A percentile compares a stretch with the other conserved stretches of the same genome.
Conservation (phyloP, 2,797 vertebrate species). For the Hypotaenidia philippensis region DNA sequence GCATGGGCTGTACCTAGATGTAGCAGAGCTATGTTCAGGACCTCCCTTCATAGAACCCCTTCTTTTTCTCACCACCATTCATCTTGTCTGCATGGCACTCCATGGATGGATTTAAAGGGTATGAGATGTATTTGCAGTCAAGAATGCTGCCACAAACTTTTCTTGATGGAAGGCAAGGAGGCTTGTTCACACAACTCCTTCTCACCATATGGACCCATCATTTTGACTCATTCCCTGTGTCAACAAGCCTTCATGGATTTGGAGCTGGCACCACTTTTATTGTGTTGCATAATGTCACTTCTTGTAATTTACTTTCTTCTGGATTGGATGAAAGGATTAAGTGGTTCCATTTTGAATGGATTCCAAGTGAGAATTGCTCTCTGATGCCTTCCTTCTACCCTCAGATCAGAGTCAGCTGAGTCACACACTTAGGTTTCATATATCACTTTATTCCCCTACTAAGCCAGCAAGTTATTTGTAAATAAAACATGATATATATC, state of each 20-base stretch:
- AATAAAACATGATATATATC: background rate
- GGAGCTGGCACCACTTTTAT: conserved; percentile 37
- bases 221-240: conserved; percentile 56
- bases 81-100: background rate
- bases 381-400: background rate
- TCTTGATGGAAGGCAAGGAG: background rate
- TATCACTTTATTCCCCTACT: background rate
- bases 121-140: background rate
- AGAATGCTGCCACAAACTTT: background rate
- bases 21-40: background rate
- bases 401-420: background rate
- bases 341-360: background rate
- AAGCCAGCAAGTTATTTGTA: background rate
- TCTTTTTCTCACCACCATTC: background rate
- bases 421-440: background rate
- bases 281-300: conserved; percentile 11
- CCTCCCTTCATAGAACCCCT: background rate
- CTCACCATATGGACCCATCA: conserved; percentile 32
- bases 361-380: conserved; percentile 3
- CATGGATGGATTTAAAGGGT: background rate
- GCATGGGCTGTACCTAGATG: background rate
- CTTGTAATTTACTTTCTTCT: conserved; percentile 32
- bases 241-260: conserved; percentile 13
- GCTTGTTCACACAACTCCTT: conserved; percentile 33
- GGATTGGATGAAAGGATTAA: background rate